Evolutionary conservation across 2,797 vertebrate species (phyloP), one percentile per base, ranked within the genome.

Genomic region (Neostethus bicornis): DNA sequence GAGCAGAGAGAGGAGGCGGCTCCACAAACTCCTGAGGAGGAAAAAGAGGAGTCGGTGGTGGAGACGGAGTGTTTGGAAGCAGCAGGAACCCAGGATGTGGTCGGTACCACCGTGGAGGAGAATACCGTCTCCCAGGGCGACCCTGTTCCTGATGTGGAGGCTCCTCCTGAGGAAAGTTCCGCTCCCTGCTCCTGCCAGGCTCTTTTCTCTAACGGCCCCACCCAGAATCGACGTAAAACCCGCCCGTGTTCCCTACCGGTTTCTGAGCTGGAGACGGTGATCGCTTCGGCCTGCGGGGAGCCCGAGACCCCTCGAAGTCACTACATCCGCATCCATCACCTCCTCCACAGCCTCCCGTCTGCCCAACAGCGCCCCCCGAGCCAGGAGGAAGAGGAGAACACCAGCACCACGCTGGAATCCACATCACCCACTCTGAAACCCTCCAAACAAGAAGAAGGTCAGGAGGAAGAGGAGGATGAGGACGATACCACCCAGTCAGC

Each of bases 311-410:
- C 96, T 0, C 90, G 96, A 2, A 95, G 96, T 0, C 96, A 98
- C 83, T 99, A 99, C 86, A 96, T 99, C 61, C 91, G 95, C 17
- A 95, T 99, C 51, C 97, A 99, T 81, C 94, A 95, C 64, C 91
- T 99, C 51, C 93, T 99, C 5, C 96, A 99, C 87, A 97, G 95
- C 52, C 84, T 99, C 61, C 96, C 96, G 11, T 95, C 94, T 0
- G 94, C 95, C 5, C 95, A 90, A 37, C 81, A 75, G 0, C 66
- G 75, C 48, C 19, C 66, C 0, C 67, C 70, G 21, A 87, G 83
- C 72, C 84, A 87, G 45, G 87, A 86, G 26, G 81, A 81, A 13
- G 91, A 84, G 50, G 73, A 77, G 11, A 51, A 68, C 0, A 69
- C 43, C 0, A 64, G 23, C 29, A 61, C n/a, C 20, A 68, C 31